Evolutionary conservation across 2,888 invertebrate species (phyloP).

Genomic region (Pediacus dermestoides): DNA sequence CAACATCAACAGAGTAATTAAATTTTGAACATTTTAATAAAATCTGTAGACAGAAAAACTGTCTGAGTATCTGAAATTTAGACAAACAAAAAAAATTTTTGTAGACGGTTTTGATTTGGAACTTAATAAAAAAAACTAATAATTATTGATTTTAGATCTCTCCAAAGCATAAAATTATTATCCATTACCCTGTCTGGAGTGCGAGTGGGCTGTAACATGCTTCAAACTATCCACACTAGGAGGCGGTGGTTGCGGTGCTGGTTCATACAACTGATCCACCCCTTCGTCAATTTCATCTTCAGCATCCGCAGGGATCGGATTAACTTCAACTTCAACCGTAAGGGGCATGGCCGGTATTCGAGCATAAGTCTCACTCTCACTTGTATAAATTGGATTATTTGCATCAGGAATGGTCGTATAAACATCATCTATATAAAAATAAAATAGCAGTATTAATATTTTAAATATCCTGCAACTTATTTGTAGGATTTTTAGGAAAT

Average conservation of each 20-base stretch:
- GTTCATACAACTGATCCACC: slow-evolving; percentile 41
- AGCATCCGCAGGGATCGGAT: slow-evolving; percentile 22
- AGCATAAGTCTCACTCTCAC: slow-evolving; percentile 83
- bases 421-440: slow-evolving; percentile 67
- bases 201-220: slow-evolving; percentile 58
- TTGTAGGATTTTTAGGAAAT: too few species aligned
- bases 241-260: slow-evolving; percentile 57
- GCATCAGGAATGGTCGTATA: slow-evolving; percentile 88
- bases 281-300: slow-evolving; percentile 19
- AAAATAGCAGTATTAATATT: too few species aligned
- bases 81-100: too few species aligned
- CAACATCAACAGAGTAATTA: too few species aligned
- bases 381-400: slow-evolving; percentile 62
- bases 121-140: too few species aligned
- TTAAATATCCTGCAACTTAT: too few species aligned
- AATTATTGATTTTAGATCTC: too few species aligned
- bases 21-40: too few species aligned
- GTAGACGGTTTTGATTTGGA: too few species aligned
- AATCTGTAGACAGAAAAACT: too few species aligned
- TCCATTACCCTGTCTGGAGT: slow-evolving; percentile 56
- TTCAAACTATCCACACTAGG: slow-evolving; percentile 62
- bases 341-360: slow-evolving; percentile 64
- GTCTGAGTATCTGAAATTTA: too few species aligned
- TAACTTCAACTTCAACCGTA: slow-evolving; percentile 44
- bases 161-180: neutral